These are phyloP conservation scores for Hydra vulgaris DNA, from an alignment of 30 jellyfish, hydroid and myxozoan genomes.

Conservation along the genomic window DNA sequence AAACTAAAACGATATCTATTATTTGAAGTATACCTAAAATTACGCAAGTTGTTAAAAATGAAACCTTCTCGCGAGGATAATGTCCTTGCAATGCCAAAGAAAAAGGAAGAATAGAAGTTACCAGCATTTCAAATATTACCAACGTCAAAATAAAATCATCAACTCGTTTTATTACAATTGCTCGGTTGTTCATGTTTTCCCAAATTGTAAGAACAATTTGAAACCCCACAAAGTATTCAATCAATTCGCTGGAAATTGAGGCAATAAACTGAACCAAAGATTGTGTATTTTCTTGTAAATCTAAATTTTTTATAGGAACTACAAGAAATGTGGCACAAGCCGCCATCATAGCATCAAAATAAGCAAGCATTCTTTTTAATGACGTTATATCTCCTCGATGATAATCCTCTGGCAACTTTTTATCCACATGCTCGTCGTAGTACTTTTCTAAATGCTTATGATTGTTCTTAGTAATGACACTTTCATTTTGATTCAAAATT, in stretches of 20 bases:
- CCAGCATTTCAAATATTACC: slow-evolving; percentile 7
- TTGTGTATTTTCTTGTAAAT: neutral
- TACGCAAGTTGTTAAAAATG: slow-evolving; percentile 6
- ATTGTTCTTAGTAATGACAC: neutral
- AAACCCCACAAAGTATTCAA: slow-evolving; percentile 24
- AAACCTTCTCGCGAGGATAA: slow-evolving; percentile 13
- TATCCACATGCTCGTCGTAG: slow-evolving; percentile 9
- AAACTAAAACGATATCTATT: neutral
- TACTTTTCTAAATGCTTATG: slow-evolving; percentile 14
- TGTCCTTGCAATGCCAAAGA: slow-evolving; percentile 29
- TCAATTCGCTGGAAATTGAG: neutral
- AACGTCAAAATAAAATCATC: slow-evolving; percentile 22
- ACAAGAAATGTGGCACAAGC: slow-evolving; percentile 29
- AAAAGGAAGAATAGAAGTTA: slow-evolving; percentile 24
- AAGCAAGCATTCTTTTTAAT: slow-evolving; percentile 13
- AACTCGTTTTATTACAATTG: slow-evolving; percentile 17
- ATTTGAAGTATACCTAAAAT: slow-evolving; percentile 14
- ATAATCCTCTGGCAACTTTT: slow-evolving; percentile 7
- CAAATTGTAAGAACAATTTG: slow-evolving; percentile 21
- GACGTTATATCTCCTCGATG: slow-evolving; percentile 28
- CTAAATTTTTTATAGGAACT: slow-evolving; percentile 17
- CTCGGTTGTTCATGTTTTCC: slow-evolving; percentile 29
- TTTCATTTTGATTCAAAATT: too few relatives aligned
- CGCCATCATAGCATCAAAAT: slow-evolving; percentile 31
- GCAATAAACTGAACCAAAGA: neutral